These are phyloP conservation scores for Agrilus planipennis DNA, from an alignment of 1,140 invertebrate genomes.

Conservation along the genomic window DNA sequence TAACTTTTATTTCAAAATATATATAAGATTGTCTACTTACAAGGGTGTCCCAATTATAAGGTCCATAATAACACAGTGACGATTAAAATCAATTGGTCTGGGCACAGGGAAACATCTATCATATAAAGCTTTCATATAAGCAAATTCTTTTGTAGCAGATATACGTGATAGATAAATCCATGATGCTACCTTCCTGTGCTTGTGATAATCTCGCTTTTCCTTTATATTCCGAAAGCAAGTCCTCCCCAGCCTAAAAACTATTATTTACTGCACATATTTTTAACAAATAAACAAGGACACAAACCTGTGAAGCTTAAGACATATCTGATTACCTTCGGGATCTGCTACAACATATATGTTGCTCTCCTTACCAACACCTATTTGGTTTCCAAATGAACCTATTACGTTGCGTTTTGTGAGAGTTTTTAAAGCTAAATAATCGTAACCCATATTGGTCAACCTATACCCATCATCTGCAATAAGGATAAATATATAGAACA, in stretches of 20 bases:
- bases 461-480: slow-evolving; percentile 87
- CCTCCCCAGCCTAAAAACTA: slow-evolving; percentile 67
- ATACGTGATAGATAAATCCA: slow-evolving; percentile 97
- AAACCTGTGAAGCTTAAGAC: slow-evolving; percentile 82
- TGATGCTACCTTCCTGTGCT: slow-evolving; percentile 74
- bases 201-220: slow-evolving; percentile 94
- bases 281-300: slow-evolving; percentile 21
- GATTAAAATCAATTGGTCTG: slow-evolving; percentile 85
- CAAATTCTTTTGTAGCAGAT: slow-evolving; percentile 95
- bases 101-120: slow-evolving; percentile 90
- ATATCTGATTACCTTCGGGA: slow-evolving; percentile 60
- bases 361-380: slow-evolving; percentile 97
- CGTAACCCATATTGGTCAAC: slow-evolving; percentile 92
- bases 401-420: slow-evolving; percentile 68
- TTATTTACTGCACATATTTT: too few species aligned
- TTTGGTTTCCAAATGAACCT: slow-evolving; percentile 90
- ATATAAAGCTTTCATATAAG: slow-evolving; percentile 92
- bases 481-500: slow-evolving; percentile 8
- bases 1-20: slow-evolving; percentile 9
- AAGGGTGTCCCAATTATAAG: slow-evolving; percentile 67
- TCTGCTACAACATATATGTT: slow-evolving; percentile 84
- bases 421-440: slow-evolving; percentile 90
- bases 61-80: slow-evolving; percentile 97
- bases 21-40: slow-evolving; percentile 37
- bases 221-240: slow-evolving; percentile 96